phyloP scores from a whole-genome alignment of 2,888 invertebrate species.

The Agonopterix arenella region DNA sequence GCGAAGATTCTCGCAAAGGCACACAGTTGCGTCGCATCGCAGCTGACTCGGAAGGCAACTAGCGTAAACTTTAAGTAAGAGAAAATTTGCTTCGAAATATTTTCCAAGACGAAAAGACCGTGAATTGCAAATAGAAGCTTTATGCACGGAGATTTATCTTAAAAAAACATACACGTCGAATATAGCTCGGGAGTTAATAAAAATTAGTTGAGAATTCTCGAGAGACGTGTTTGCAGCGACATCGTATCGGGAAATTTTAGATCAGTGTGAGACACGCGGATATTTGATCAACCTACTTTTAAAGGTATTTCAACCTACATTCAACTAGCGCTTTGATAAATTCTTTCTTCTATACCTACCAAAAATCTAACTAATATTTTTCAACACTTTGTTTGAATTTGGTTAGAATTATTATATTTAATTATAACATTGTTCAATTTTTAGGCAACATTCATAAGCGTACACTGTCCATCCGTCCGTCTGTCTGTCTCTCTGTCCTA shows the following conservation, averaged over 20 bases:
- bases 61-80: conserved; percentile 55
- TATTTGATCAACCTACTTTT: too few species aligned
- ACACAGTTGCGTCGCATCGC: conserved; percentile 40
- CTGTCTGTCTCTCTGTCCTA: too few species aligned
- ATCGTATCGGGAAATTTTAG: conserved; percentile 13
- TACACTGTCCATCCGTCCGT: too few species aligned
- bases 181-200: conserved; percentile 34
- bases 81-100: conserved; percentile 56
- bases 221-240: conserved; percentile 27
- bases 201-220: conserved; percentile 37
- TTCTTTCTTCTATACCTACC: too few species aligned
- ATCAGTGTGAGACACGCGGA: conserved; percentile 4
- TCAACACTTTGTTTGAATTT: too few species aligned
- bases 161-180: conserved; percentile 21
- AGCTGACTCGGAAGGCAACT: conserved; percentile 53
- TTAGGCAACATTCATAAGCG: too few species aligned
- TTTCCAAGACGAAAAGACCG: conserved; percentile 42
- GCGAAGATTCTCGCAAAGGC: conserved; percentile 22
- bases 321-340: too few species aligned
- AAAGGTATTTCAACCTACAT: too few species aligned
- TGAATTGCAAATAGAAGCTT: conserved; percentile 45
- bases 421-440: too few species aligned
- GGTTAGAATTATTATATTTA: too few species aligned
- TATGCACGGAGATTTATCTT: conserved; percentile 10
- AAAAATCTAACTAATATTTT: too few species aligned